Evolutionary conservation across 1,140 invertebrate species (phyloP).

Genomic region (Chionoecetes opilio): DNA sequence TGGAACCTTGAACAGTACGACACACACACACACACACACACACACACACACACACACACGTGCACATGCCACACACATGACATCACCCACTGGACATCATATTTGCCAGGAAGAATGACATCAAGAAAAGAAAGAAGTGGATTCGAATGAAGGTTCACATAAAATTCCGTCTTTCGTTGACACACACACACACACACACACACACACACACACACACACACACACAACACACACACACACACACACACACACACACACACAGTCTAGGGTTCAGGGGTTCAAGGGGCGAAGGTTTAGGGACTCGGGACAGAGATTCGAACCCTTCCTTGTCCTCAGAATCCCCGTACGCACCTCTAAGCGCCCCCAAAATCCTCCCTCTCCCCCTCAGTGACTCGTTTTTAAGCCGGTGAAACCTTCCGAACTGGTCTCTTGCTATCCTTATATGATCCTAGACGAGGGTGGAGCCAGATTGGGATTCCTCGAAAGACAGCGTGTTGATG

Average conservation of each 20-base stretch:
- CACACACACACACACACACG: conserved; percentile 25
- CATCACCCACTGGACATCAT: background rate
- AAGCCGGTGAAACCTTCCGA: background rate
- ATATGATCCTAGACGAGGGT: background rate
- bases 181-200: background rate
- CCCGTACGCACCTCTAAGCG: background rate
- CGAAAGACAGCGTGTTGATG: background rate
- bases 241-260: background rate
- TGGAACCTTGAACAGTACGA: background rate
- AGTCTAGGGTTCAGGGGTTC: background rate
- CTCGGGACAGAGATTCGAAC: background rate
- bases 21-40: conserved; percentile 14
- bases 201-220: background rate
- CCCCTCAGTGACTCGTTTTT: background rate
- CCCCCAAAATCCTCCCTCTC: background rate
- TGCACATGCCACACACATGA: background rate
- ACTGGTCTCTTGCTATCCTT: background rate
- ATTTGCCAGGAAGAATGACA: background rate
- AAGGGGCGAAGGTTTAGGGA: background rate
- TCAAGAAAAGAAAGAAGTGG: conserved; percentile 17
- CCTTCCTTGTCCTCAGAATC: background rate
- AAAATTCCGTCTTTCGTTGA: no score
- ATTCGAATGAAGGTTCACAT: background rate
- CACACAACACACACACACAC: background rate
- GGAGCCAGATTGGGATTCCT: background rate